phyloP scores from a whole-genome alignment of 2,797 vertebrate species.

The Anisognathus igniventris region DNA sequence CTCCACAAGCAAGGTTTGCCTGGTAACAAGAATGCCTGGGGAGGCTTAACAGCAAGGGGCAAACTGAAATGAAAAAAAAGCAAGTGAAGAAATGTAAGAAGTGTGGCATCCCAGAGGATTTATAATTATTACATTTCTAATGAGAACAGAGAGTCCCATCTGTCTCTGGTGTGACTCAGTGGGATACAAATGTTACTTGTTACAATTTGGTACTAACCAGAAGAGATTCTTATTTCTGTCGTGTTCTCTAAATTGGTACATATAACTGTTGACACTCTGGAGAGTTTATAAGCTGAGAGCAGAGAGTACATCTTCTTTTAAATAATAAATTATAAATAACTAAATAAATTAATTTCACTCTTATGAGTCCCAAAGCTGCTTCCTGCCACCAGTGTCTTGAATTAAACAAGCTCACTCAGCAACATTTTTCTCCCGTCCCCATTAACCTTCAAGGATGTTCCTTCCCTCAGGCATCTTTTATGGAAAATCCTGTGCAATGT shows the following conservation, averaged over 20 bases:
- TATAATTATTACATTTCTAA: background rate
- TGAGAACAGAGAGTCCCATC: background rate
- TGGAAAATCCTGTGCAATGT: background rate
- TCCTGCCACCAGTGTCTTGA: background rate
- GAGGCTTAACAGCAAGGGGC: background rate
- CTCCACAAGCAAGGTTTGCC: background rate
- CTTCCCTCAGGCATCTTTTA: background rate
- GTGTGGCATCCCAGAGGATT: background rate
- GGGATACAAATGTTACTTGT: background rate
- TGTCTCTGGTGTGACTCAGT: background rate
- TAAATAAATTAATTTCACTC: background rate
- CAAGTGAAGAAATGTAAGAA: background rate
- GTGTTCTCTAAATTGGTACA: background rate
- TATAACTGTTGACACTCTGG: background rate
- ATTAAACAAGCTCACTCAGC: background rate
- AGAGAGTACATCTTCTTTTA: background rate
- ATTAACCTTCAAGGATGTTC: background rate
- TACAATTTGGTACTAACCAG: background rate
- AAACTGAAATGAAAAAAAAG: background rate
- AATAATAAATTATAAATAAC: background rate
- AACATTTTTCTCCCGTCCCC: background rate
- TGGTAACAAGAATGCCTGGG: background rate
- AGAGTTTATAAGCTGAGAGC: background rate
- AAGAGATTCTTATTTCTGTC: background rate
- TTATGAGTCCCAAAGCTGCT: background rate